Evolutionary conservation across 37 sponge, comb jelly and placozoan genomes (phyloP).

Genomic region (Haliclona indistincta): DNA sequence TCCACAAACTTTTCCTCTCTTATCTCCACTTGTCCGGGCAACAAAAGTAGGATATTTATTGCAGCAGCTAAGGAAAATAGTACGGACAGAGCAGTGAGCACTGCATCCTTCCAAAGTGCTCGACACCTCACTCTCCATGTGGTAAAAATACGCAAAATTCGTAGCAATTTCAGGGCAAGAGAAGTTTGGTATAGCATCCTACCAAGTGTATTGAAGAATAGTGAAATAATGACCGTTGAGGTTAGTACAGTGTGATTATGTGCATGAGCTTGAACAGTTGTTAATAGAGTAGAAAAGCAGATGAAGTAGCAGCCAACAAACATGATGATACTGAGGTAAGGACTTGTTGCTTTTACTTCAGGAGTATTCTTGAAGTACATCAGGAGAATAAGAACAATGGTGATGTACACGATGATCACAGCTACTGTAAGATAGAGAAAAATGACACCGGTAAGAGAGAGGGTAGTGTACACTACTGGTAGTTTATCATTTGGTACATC

Average conservation of each 20-base stretch:
- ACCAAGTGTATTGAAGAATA: neutral
- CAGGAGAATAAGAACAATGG: neutral
- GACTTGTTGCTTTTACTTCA: constrained; percentile 36
- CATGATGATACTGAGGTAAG: constrained; percentile 22
- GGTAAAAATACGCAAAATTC: constrained; percentile 14
- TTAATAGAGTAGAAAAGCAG: neutral
- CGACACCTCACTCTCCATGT: neutral
- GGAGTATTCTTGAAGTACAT: constrained; percentile 24
- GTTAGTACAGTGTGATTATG: neutral
- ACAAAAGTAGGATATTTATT: too few species aligned
- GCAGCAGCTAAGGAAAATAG: too few species aligned
- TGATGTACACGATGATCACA: neutral
- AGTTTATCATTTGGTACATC: constrained; percentile 17
- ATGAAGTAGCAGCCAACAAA: constrained; percentile 30
- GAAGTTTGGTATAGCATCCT: neutral
- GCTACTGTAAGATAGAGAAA: neutral
- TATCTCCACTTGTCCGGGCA: too few species aligned
- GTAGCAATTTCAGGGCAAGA: neutral
- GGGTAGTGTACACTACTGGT: neutral
- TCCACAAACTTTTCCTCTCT: too few species aligned
- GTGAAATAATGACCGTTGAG: neutral
- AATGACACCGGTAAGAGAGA: neutral
- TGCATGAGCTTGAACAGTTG: neutral
- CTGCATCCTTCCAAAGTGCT: too few species aligned
- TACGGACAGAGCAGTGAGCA: too few species aligned